phyloP scores from a whole-genome alignment of 53 echinoderm and acorn worm species.

The Pentamera pediparva region DNA sequence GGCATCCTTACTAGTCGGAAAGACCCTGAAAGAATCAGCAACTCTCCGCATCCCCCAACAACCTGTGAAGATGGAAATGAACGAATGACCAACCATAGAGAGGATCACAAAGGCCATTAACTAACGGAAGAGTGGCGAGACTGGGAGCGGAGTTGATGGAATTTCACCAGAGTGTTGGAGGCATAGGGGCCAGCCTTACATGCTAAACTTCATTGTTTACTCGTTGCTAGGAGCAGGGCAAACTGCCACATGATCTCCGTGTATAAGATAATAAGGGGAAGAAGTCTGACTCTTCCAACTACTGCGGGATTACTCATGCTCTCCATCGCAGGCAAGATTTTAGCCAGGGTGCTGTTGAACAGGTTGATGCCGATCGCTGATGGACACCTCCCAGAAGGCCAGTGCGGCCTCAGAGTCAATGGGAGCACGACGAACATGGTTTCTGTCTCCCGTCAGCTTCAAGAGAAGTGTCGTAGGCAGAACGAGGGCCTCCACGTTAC shows the following conservation, averaged over 20 bases:
- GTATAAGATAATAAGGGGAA: too few species aligned
- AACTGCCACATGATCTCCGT: too few species aligned
- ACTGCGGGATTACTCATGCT: slow-evolving; percentile 7
- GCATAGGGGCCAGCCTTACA: too few species aligned
- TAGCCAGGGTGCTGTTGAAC: neutral
- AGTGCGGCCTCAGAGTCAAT: too few species aligned
- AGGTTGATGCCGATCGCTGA: slow-evolving; percentile 18
- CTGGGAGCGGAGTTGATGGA: slow-evolving; percentile 42
- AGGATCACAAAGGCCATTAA: slow-evolving; percentile 33
- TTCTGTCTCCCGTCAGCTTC: too few species aligned
- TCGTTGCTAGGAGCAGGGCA: too few species aligned
- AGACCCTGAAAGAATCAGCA: too few species aligned
- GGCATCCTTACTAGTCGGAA: slow-evolving; percentile 26
- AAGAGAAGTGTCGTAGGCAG: too few species aligned
- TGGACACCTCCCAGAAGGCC: slow-evolving; percentile 21
- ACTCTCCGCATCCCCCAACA: slow-evolving; percentile 37
- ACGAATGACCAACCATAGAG: slow-evolving; percentile 16
- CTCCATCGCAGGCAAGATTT: neutral
- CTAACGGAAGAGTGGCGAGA: slow-evolving; percentile 39
- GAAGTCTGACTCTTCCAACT: too few species aligned
- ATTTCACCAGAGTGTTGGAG: too few species aligned
- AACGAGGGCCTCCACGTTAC: too few species aligned
- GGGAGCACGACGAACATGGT: slow-evolving; percentile 35
- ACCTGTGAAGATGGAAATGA: slow-evolving; percentile 29
- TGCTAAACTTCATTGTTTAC: too few species aligned